Evolutionary conservation across 2,113 vertebrate species (phyloP), one percentile per base, ranked within the genome.

Genomic region (Pithys albifrons): DNA sequence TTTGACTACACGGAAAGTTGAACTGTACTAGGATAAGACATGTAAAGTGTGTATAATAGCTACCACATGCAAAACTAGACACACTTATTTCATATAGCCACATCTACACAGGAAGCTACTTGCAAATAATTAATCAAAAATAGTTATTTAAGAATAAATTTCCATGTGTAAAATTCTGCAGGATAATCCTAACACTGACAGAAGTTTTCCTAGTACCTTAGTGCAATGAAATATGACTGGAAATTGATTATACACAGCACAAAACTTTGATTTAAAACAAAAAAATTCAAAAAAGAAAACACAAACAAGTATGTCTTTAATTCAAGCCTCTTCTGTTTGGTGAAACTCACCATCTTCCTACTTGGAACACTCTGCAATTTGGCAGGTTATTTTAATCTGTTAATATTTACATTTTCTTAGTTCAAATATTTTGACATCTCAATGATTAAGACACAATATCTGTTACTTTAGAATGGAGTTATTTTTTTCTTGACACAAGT

Each of bases 401-500:
- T 88, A 91, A 95, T 96, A 89, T 97, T 96, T 88, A 92, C n/a
- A 22, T 91, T 91, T 81, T 71, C 54, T 89, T 86, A 48, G 31
- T 88, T 95, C 45, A 97, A 96, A 96, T 97, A 96, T 96, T 97
- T 96, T 86, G 92, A 70, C 69, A 83, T 93, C 89, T 89, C 78
- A 81, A 7, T 83, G 64, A 95, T 12, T 2, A 66, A 92, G 66
- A 81, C 94, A 43, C 64, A 29, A 57, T 95, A 83, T 49, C 57
- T 85, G 71, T 46, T 93, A 43, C 67, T 90, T 94, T 88, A 88
- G 18, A 78, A 88, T 9, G 5, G 65, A 81, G 55, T 46, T 49
- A 2, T 24, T 87, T 80, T 89, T 93, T 81, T 73, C 67, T 85
- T 85, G 52, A 51, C 55, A 49, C 46, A 31, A 45, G 48, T 59